phyloP scores from a whole-genome alignment of 35 echinoderm and acorn worm species.

The Acanthaster planci region DNA sequence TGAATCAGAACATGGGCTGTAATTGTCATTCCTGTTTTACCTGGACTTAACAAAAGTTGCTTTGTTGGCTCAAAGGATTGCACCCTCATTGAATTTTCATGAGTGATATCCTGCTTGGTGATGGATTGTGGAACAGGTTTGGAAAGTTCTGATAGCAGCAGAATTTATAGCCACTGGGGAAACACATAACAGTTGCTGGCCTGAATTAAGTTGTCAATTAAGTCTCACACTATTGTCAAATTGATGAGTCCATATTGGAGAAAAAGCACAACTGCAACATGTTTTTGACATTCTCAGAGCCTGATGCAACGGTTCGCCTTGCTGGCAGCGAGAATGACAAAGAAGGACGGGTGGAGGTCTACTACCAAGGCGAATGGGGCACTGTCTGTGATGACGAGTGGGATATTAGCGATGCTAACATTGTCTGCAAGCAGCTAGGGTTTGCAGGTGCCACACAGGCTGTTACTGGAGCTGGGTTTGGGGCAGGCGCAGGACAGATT shows the following conservation, averaged over 20 bases:
- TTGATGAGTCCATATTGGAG: neutral
- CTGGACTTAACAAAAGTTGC: too few species aligned
- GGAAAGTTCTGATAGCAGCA: neutral
- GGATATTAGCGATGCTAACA: neutral
- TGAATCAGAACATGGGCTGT: too few species aligned
- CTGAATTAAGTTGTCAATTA: neutral
- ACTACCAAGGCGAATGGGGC: constrained; percentile 8
- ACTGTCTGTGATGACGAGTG: constrained; percentile 29
- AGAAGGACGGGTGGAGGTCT: constrained; percentile 28
- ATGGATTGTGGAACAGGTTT: too few species aligned
- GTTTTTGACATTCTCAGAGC: neutral
- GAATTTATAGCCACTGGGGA: neutral
- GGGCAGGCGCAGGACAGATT: neutral
- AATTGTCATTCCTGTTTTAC: too few species aligned
- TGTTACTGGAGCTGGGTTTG: neutral
- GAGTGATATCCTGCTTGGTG: too few species aligned
- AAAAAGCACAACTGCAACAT: too few species aligned
- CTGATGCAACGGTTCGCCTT: constrained; percentile 9
- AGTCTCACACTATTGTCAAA: neutral
- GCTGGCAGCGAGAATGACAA: neutral
- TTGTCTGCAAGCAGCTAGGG: constrained; percentile 19
- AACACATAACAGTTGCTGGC: neutral
- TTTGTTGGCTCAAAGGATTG: too few species aligned
- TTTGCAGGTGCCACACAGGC: neutral
- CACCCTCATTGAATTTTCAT: too few species aligned